These are phyloP conservation scores for Climacteris rufus DNA, from an alignment of 2,113 vertebrate species.

Conservation along the genomic window DNA sequence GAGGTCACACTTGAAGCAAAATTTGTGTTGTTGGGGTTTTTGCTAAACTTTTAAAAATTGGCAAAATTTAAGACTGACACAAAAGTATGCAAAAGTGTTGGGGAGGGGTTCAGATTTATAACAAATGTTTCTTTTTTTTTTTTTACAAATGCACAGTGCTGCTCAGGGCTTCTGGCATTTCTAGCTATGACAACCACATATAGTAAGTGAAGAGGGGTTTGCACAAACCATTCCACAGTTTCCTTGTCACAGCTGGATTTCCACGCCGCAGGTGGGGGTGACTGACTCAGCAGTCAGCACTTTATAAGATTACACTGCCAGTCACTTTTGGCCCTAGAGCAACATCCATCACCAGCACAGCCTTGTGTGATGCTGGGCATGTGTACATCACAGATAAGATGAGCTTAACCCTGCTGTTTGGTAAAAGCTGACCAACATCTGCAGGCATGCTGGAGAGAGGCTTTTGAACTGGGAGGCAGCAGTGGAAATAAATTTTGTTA, in stretches of 20 bases:
- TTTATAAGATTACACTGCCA: neutral
- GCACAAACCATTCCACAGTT: neutral
- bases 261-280: neutral
- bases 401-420: neutral
- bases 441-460: fast-evolving
- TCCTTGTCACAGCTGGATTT: neutral
- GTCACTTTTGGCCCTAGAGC: neutral
- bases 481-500: neutral
- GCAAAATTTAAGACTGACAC: neutral
- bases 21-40: neutral
- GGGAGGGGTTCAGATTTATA: neutral
- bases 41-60: neutral
- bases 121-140: neutral
- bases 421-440: neutral
- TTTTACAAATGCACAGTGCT: neutral
- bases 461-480: neutral
- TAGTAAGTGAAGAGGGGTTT: neutral
- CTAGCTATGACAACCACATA: neutral
- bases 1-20: neutral
- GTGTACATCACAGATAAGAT: neutral
- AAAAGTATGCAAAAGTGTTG: neutral
- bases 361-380: neutral
- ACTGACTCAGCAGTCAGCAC: neutral
- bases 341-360: neutral
- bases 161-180: neutral